Base-by-base conservation (phyloP, 2,113 vertebrate species). In the Phasianus colchicus region DNA sequence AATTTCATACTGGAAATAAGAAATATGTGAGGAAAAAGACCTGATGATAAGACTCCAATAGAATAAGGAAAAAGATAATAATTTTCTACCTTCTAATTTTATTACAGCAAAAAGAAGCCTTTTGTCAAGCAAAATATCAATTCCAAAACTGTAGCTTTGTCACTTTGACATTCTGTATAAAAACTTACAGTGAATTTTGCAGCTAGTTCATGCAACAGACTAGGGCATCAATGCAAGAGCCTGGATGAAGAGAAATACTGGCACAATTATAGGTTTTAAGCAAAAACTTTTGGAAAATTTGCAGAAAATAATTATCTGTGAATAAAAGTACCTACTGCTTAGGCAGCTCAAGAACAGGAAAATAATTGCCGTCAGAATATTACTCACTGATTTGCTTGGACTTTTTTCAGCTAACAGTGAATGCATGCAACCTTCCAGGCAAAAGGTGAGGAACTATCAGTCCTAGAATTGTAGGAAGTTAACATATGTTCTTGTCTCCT, bases 81-180 rank as follows among this genome's bases (percentile, higher is more conserved):
- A 65, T 27, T 25, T 50, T 57, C 66, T 80, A 40, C 40, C 22
- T 96, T 89, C 74, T 94, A 83, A 93, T 95, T 95, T 89, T 83
- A 88, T 85, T 65, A 83, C 34, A 21, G 45, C n/a, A 42, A 67
- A 67, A 92, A 92, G 45, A 89, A 16, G n/a, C 40, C 91, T 92
- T 86, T 40, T 78, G 78, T 89, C 47, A 83, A 96, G 83, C 95
- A 92, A 95, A 60, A 55, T 8, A 61, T 89, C 83, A 91, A 86
- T 63, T 83, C 21, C 19, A 92, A 91, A 94, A 70, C 10, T 6
- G 7, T 25, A 75, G 27, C 29, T 76, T 79, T 90, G 69, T 81
- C 80, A 75, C 24, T 90, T 13, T 90, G 38, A 61, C 52, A 80
- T 15, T 40, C 67, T 32, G 64, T 34, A 65, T 8, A 80, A 84